These are phyloP conservation scores for Unio pictorum DNA, from an alignment of 2,888 invertebrate species.

Conservation along the genomic window DNA sequence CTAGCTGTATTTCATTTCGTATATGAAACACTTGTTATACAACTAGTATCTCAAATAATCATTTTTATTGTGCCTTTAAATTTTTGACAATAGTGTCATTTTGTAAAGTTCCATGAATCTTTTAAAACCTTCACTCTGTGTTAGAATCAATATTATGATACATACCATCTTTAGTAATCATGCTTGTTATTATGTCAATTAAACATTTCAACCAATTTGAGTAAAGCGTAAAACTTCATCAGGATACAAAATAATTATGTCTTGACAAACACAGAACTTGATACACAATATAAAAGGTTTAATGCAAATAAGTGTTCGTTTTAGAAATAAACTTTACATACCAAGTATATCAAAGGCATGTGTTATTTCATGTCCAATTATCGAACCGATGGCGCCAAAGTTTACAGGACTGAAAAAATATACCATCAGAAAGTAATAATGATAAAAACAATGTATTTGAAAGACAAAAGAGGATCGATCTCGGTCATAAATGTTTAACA, in stretches of 20 bases:
- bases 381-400: constrained; percentile 65
- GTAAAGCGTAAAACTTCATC: not conserved
- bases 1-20: too few species aligned
- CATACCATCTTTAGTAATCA: not conserved
- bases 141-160: too few species aligned
- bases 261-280: not conserved
- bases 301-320: not conserved
- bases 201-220: not conserved
- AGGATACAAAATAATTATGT: not conserved
- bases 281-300: too few species aligned
- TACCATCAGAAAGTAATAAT: not conserved
- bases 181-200: not conserved
- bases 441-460: not conserved
- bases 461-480: not conserved
- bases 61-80: too few species aligned
- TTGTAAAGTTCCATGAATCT: too few species aligned
- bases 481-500: too few species aligned
- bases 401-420: constrained; percentile 44
- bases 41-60: too few species aligned
- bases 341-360: constrained; percentile 67
- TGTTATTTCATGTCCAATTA: constrained; percentile 67
- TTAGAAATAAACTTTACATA: constrained; percentile 15
- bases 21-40: too few species aligned
- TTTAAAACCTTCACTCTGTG: too few species aligned
- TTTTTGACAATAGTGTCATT: too few species aligned